phyloP scores from a whole-genome alignment of 2,888 invertebrate species.

The Malachius bipustulatus region DNA sequence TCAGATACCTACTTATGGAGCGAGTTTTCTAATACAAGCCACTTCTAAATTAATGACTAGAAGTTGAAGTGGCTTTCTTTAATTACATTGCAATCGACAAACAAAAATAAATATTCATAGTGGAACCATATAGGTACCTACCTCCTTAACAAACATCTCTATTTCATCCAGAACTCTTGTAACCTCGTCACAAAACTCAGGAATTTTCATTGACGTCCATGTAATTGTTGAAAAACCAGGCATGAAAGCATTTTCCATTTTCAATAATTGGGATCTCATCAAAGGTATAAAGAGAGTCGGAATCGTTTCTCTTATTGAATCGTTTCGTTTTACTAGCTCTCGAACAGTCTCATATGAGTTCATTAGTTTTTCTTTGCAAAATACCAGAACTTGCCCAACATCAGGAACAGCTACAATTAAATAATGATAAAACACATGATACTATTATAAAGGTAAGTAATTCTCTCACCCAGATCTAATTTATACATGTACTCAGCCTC shows the following conservation, averaged over 20 bases:
- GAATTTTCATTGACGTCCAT: constrained; percentile 70
- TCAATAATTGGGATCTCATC: constrained; percentile 53
- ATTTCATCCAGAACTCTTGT: constrained; percentile 47
- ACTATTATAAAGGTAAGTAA: constrained; percentile 4
- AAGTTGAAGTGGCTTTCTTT: too few species aligned
- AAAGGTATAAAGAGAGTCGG: constrained; percentile 58
- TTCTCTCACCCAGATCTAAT: constrained; percentile 49
- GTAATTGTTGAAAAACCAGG: constrained; percentile 67
- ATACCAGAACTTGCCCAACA: constrained; percentile 60
- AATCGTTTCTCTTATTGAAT: constrained; percentile 46
- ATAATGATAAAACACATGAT: not conserved
- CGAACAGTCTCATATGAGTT: constrained; percentile 49
- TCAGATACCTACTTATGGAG: too few species aligned
- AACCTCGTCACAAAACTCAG: constrained; percentile 48
- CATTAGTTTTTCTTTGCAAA: constrained; percentile 58
- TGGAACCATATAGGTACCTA: too few species aligned
- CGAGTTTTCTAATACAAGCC: too few species aligned
- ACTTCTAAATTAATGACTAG: too few species aligned
- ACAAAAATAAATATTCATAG: too few species aligned
- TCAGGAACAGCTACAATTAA: constrained; percentile 59
- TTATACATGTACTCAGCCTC: constrained; percentile 77
- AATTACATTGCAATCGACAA: too few species aligned
- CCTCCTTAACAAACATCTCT: constrained; percentile 54
- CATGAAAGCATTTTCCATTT: constrained; percentile 57
- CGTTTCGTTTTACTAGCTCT: constrained; percentile 49